Evolutionary conservation across 1,140 invertebrate species (phyloP), one percentile per base, ranked within the genome.

Genomic region (Drosophila subobscura): DNA sequence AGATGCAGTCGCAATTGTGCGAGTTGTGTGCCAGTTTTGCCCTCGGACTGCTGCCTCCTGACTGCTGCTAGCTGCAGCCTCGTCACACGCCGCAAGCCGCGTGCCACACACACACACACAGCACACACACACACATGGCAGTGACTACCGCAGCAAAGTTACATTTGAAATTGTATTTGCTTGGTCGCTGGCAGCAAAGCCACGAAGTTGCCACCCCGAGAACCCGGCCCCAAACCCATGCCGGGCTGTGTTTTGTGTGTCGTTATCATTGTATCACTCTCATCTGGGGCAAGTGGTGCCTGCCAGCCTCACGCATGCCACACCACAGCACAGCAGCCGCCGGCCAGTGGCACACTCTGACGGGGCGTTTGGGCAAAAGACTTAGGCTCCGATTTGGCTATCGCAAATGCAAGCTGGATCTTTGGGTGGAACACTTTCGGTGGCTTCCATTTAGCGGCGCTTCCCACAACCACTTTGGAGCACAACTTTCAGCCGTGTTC

Each of bases 111-210:
- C 61, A 64, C 60, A 60, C 23, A 58, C 52, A 40, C 65, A 41
- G n/a, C 56, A 59, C 33, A 55, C 52, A 37, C 45, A 44, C 47
- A 44, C 59, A 40, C 37, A 66, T 10, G 7, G 27, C 16, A 52
- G 56, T 42, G 55, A 56, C 51, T 22, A 52, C 71, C 71, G 54
- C 63, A 67, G 75, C 53, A 66, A 73, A 74, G 71, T 73, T 57
- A 63, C 79, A 72, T 68, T 79, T 65, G 64, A 56, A 79, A 72
- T 85, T 76, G 79, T 68, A 85, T 84, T 85, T 84, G 77, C 68
- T 72, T 77, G 56, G 61, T 50, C 65, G 42, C 0, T 0, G 25
- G 4, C 25, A 27, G 25, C 5, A 5, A 3, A 64, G 47, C 54
- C 60, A 46, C 49, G 22, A 25, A 33, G 46, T 29, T 42, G 14